A percentile compares a stretch with the other conserved stretches of the same genome.
phyloP scores from a whole-genome alignment of 2,797 vertebrate species.

The Coregonus suidteri region DNA sequence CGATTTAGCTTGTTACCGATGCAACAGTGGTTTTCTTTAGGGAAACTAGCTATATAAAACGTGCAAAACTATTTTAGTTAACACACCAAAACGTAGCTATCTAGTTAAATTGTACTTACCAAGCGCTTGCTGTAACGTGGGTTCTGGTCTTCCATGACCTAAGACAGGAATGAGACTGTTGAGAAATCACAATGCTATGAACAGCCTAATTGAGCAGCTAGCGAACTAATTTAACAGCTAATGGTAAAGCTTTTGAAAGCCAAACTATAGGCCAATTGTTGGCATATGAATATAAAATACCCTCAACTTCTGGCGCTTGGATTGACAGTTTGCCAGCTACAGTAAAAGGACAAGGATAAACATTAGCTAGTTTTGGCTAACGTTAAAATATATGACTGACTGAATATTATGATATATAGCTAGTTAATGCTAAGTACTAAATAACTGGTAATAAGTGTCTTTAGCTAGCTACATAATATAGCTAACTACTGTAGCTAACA shows the following conservation, averaged over 20 bases:
- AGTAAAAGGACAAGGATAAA: background rate
- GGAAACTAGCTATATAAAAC: background rate
- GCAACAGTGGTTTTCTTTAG: background rate
- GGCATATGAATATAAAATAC: background rate
- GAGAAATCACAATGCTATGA: background rate
- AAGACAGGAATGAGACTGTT: background rate
- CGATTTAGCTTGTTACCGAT: background rate
- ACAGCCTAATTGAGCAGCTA: background rate
- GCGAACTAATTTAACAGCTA: background rate
- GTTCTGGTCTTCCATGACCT: constrained; percentile 82
- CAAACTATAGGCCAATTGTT: background rate
- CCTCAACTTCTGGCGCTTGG: background rate
- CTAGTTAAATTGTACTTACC: constrained; percentile 76
- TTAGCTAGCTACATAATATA: too few species aligned
- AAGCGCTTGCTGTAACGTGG: constrained; percentile 95
- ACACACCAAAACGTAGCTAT: too few species aligned
- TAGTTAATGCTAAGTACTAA: too few species aligned
- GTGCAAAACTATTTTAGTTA: too few species aligned
- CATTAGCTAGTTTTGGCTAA: background rate
- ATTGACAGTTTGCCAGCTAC: background rate
- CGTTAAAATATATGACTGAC: background rate
- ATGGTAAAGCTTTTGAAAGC: background rate
- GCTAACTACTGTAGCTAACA: too few species aligned
- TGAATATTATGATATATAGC: too few species aligned
- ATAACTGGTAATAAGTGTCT: too few species aligned